phyloP scores from a whole-genome alignment of 2,797 vertebrate species.

The Pipistrellus kuhlii region DNA sequence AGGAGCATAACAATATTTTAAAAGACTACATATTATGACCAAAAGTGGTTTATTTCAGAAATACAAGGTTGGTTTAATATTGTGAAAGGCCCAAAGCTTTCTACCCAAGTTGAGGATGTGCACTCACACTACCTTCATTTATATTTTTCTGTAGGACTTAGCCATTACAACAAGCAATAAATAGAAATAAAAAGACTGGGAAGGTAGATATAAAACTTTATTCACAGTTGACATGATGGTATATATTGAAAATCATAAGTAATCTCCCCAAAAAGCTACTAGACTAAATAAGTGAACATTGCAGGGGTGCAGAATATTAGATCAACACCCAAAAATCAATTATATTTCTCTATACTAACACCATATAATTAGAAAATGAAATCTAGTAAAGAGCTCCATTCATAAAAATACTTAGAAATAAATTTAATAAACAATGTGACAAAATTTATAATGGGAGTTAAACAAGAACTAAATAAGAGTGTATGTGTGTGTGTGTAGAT shows the following conservation, averaged over 20 bases:
- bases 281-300: not conserved
- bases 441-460: constrained; percentile 23
- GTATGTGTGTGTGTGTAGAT: no score
- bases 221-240: not conserved
- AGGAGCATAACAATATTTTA: not conserved
- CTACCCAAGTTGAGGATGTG: not conserved
- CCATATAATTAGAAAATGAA: constrained; percentile 53
- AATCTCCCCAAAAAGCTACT: not conserved
- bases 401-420: constrained; percentile 54
- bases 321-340: not conserved
- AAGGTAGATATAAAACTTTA: not conserved
- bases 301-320: not conserved
- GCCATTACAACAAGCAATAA: not conserved
- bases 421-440: constrained; percentile 9
- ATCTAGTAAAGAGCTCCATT: constrained; percentile 10
- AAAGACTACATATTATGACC: not conserved
- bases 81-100: constrained; percentile 28
- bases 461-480: constrained; percentile 27
- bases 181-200: constrained; percentile 16
- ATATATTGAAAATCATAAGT: not conserved
- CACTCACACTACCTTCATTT: not conserved
- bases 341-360: not conserved
- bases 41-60: constrained; percentile 25
- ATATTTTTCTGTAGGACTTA: not conserved
- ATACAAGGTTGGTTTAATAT: not conserved